Evolutionary conservation across 2,888 invertebrate species (phyloP).

Genomic region (Tupiocoris notatus): DNA sequence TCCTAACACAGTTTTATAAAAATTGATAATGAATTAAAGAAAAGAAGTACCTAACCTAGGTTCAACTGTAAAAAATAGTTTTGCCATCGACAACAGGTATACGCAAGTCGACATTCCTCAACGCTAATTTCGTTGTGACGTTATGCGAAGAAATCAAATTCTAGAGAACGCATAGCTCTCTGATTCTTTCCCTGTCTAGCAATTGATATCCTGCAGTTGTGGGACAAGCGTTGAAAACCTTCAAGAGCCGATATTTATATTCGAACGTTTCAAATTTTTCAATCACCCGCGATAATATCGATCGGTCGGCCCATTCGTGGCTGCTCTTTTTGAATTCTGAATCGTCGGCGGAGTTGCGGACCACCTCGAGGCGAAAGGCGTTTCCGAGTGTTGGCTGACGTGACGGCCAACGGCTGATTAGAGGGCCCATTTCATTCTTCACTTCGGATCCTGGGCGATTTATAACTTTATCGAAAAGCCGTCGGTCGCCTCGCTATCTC

Average conservation of each 20-base stretch:
- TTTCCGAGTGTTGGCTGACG: background rate
- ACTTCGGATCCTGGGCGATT: background rate
- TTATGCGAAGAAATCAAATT: no score
- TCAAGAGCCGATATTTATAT: background rate
- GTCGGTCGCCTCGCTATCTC: background rate
- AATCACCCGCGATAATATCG: background rate
- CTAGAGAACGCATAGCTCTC: no score
- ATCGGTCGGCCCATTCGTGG: background rate
- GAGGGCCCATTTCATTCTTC: conserved; percentile 8
- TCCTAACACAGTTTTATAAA: no score
- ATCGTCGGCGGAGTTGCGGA: background rate
- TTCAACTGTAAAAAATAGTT: no score
- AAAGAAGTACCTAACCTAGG: no score
- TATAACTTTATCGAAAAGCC: conserved; percentile 24
- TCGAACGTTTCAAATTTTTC: background rate
- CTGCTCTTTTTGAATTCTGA: background rate
- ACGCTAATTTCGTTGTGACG: no score
- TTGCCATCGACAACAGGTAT: no score
- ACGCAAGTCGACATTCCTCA: no score
- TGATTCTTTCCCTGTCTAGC: background rate
- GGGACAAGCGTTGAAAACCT: background rate
- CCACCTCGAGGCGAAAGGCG: conserved; percentile 11
- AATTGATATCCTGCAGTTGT: background rate
- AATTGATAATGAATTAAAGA: no score
- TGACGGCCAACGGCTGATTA: conserved; percentile 10